Evolutionary conservation across 2,888 invertebrate genomes (phyloP).

Genomic region (Tortricodes alternella): DNA sequence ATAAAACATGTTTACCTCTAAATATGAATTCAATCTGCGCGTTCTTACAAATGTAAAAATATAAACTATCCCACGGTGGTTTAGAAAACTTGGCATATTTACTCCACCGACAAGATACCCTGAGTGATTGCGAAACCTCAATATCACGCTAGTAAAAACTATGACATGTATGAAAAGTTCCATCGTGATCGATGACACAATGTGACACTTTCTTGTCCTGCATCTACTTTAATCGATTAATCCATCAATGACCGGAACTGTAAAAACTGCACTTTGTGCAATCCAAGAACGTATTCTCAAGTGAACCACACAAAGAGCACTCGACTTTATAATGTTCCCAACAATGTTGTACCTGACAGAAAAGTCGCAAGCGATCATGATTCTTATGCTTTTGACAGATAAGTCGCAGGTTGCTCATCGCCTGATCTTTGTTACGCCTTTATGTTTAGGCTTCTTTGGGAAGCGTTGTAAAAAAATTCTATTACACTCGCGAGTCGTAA

Average conservation of each 20-base stretch:
- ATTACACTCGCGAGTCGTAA: constrained; percentile 67
- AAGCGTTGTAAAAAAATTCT: constrained; percentile 60
- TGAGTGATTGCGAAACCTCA: not conserved
- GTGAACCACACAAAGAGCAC: constrained; percentile 54
- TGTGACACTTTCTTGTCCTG: constrained; percentile 29
- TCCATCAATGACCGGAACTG: constrained; percentile 72
- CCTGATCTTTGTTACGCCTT: not conserved
- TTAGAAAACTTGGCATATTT: not conserved
- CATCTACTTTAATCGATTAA: constrained; percentile 55
- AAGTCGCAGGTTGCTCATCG: not conserved
- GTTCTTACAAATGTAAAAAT: too few relatives aligned
- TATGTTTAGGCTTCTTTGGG: constrained; percentile 30
- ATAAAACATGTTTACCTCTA: not conserved
- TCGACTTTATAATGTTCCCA: constrained; percentile 7
- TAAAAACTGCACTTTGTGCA: constrained; percentile 54
- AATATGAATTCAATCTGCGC: not conserved
- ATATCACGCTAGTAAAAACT: not conserved
- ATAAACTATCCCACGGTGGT: not conserved
- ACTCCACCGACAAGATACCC: not conserved
- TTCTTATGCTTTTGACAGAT: not conserved
- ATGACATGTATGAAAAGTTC: not conserved
- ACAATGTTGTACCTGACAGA: constrained; percentile 6
- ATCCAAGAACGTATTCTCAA: constrained; percentile 35
- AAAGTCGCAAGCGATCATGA: not conserved
- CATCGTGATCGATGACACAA: constrained; percentile 23